Percentiles rank a stretch among this genome's conserved stretches.
These are phyloP conservation scores for Jordanella pulchra DNA, from an alignment of 2,797 vertebrate genomes.

Conservation along the genomic window DNA sequence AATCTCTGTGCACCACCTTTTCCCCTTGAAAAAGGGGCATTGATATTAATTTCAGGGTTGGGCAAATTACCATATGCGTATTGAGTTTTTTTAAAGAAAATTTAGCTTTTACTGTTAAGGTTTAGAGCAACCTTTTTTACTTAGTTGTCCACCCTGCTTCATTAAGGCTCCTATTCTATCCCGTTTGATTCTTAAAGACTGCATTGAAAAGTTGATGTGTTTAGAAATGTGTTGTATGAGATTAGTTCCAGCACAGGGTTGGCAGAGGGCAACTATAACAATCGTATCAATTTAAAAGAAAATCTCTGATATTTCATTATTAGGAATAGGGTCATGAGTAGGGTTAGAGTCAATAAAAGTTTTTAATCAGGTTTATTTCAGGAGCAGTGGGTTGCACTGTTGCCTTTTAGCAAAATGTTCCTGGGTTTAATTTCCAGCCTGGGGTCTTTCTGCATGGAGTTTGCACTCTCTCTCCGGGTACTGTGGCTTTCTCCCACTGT, in stretches of 20 bases:
- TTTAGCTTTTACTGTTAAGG: constrained; percentile 20
- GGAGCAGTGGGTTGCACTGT: too few relatives aligned
- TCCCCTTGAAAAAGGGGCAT: constrained; percentile 1
- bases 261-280: too few relatives aligned
- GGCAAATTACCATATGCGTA: constrained; percentile 15
- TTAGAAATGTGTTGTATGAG: not conserved
- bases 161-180: constrained; percentile 24
- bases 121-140: constrained; percentile 15
- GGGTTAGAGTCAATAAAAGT: too few relatives aligned
- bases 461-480: too few relatives aligned
- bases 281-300: too few relatives aligned
- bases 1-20: constrained; percentile 11
- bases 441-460: too few relatives aligned
- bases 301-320: too few relatives aligned
- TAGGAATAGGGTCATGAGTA: too few relatives aligned
- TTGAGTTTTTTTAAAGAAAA: constrained; percentile 27
- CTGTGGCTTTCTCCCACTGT: too few relatives aligned
- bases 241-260: constrained; percentile 8
- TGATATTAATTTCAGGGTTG: constrained; percentile 12
- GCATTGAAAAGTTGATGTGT: constrained; percentile 12
- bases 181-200: constrained; percentile 17
- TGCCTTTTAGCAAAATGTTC: too few relatives aligned
- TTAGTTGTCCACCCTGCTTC: constrained; percentile 33
- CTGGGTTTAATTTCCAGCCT: too few relatives aligned
- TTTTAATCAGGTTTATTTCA: too few relatives aligned